Percentiles rank a stretch among this genome's conserved stretches.
These are phyloP conservation scores for Cepaea hortensis DNA, from an alignment of 2,888 invertebrate genomes.

Conservation along the genomic window DNA sequence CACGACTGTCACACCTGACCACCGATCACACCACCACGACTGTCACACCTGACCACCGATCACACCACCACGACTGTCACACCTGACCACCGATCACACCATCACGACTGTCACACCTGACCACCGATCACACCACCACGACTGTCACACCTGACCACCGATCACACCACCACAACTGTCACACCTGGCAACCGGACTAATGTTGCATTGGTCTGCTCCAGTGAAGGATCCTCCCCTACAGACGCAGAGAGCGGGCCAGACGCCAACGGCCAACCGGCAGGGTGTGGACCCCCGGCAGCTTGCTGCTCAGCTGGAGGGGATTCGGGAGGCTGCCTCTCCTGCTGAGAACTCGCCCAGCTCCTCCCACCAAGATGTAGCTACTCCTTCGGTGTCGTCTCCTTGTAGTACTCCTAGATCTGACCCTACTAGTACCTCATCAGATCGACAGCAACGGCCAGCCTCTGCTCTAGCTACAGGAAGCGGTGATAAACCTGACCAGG, in stretches of 20 bases:
- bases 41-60: too few relatives aligned
- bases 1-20: too few relatives aligned
- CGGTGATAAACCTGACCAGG: conserved; percentile 31
- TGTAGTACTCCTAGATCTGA: conserved; percentile 72
- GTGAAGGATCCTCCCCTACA: conserved; percentile 46
- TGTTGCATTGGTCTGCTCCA: conserved; percentile 47
- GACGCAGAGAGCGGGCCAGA: conserved; percentile 30
- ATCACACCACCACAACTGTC: too few relatives aligned
- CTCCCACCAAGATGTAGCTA: conserved; percentile 72
- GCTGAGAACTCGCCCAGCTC: conserved; percentile 68
- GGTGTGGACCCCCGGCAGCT: conserved; percentile 72
- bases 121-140: too few relatives aligned
- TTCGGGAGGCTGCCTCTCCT: conserved; percentile 68
- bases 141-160: too few relatives aligned
- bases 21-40: too few relatives aligned
- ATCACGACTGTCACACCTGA: too few relatives aligned
- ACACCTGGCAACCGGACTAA: conserved; percentile 22
- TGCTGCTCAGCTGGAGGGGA: conserved; percentile 72
- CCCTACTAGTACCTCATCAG: conserved; percentile 67
- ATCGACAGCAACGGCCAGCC: conserved; percentile 57
- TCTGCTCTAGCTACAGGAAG: not conserved
- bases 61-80: too few relatives aligned
- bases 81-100: too few relatives aligned
- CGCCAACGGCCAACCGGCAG: conserved; percentile 51
- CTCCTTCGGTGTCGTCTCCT: conserved; percentile 71